Percentiles rank a stretch among this genome's conserved stretches.
Conservation (phyloP, 2,797 vertebrate species). For the Coccyzus lansbergi region DNA sequence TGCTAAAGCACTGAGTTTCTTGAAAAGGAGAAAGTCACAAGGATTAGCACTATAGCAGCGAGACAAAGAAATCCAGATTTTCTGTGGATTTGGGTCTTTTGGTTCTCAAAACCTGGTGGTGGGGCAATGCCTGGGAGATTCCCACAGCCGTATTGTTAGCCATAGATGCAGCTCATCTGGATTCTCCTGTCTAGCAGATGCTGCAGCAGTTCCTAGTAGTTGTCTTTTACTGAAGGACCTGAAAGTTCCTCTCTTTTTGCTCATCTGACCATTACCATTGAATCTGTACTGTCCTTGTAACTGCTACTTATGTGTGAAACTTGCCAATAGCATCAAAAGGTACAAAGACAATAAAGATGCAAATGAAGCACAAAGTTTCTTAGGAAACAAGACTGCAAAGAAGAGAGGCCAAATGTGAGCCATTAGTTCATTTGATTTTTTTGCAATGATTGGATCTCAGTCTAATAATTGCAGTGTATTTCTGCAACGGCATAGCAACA, state of each 20-base stretch:
- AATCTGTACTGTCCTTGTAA: background rate
- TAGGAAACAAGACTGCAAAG: slow-evolving; percentile 31
- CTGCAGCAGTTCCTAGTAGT: background rate
- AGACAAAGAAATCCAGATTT: background rate
- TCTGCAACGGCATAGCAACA: background rate
- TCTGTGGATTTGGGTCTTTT: background rate
- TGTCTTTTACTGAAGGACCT: background rate
- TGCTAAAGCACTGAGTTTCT: background rate
- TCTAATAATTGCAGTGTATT: background rate
- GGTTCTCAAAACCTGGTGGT: background rate
- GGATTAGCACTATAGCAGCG: background rate
- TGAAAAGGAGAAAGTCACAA: background rate
- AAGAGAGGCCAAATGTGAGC: background rate
- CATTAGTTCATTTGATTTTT: slow-evolving; percentile 23
- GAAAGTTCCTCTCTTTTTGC: background rate
- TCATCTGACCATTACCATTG: background rate
- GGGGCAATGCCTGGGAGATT: background rate
- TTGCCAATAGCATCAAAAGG: background rate
- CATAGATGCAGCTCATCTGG: background rate
- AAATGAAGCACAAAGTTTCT: background rate
- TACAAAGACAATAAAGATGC: background rate
- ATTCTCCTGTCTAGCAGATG: background rate
- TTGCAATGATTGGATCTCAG: background rate
- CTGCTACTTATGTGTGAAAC: background rate
- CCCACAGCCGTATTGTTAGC: background rate